These are phyloP conservation scores for Acanthaster planci DNA, from an alignment of 35 echinoderm and acorn worm species.

Conservation along the genomic window DNA sequence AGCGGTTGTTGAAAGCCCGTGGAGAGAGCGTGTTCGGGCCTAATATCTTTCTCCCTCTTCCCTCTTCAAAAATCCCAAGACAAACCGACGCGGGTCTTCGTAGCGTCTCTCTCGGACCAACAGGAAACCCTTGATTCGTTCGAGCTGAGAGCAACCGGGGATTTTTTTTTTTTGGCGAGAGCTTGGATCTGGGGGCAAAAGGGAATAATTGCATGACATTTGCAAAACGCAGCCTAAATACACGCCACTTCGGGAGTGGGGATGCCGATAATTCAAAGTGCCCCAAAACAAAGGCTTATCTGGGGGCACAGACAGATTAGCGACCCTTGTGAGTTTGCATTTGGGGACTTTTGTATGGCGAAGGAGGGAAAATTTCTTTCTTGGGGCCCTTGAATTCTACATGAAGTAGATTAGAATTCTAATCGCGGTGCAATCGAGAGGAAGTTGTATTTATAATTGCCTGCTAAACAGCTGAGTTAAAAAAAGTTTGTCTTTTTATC, in stretches of 20 bases:
- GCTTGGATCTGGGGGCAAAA: slow-evolving; percentile 19
- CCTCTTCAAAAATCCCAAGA: background rate
- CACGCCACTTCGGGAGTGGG: background rate
- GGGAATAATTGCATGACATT: slow-evolving; percentile 11
- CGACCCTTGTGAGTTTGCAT: background rate
- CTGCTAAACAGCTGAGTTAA: too few relatives aligned
- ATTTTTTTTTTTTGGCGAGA: background rate
- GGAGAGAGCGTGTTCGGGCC: slow-evolving; percentile 8
- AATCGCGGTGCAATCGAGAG: too few relatives aligned
- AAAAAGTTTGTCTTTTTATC: too few relatives aligned
- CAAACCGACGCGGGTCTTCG: background rate
- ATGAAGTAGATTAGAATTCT: too few relatives aligned
- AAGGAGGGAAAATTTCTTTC: too few relatives aligned
- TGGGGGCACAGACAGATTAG: background rate
- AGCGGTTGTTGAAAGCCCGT: background rate
- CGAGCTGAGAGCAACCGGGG: background rate
- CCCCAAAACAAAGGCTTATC: background rate
- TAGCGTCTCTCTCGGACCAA: background rate
- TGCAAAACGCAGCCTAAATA: background rate
- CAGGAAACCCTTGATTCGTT: slow-evolving; percentile 12
- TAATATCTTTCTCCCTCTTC: too few relatives aligned
- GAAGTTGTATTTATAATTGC: too few relatives aligned
- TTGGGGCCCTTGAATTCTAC: too few relatives aligned
- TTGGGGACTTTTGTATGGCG: background rate
- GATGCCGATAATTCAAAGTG: slow-evolving; percentile 17